A percentile compares a stretch with the other conserved stretches of the same genome.
These are phyloP conservation scores for Poeciliopsis presidionis DNA, from an alignment of 2,797 vertebrate genomes.

Conservation along the genomic window DNA sequence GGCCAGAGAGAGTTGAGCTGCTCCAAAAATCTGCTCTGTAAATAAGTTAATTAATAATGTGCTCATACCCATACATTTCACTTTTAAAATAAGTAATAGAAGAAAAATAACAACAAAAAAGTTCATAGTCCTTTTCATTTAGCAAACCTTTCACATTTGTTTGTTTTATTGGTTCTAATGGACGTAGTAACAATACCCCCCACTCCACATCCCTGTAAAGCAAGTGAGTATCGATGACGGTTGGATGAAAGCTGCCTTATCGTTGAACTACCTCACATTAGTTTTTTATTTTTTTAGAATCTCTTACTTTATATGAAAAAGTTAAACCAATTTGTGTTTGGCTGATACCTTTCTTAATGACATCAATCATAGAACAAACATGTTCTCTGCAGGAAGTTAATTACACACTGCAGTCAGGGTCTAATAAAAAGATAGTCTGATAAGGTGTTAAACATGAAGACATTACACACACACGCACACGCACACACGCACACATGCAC, in stretches of 20 bases:
- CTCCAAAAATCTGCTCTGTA: neutral
- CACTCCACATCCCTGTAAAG: neutral
- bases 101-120: neutral
- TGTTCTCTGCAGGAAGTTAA: constrained; percentile 74
- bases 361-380: constrained; percentile 66
- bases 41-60: neutral
- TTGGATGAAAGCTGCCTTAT: neutral
- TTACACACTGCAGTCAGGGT: constrained; percentile 71
- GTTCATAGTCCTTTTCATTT: neutral
- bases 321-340: constrained; percentile 49
- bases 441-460: constrained; percentile 71
- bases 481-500: constrained; percentile 14
- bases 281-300: constrained; percentile 14
- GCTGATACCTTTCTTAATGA: constrained; percentile 66
- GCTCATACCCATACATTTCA: neutral
- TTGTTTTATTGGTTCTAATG: neutral
- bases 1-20: too few species aligned
- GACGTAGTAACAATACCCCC: neutral
- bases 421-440: constrained; percentile 68
- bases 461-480: constrained; percentile 43
- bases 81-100: neutral
- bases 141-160: neutral
- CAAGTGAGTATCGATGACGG: neutral
- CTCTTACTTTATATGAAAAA: constrained; percentile 45
- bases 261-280: constrained; percentile 8